Conservation (phyloP, 2,888 invertebrate species). For the Acleris laterana region DNA sequence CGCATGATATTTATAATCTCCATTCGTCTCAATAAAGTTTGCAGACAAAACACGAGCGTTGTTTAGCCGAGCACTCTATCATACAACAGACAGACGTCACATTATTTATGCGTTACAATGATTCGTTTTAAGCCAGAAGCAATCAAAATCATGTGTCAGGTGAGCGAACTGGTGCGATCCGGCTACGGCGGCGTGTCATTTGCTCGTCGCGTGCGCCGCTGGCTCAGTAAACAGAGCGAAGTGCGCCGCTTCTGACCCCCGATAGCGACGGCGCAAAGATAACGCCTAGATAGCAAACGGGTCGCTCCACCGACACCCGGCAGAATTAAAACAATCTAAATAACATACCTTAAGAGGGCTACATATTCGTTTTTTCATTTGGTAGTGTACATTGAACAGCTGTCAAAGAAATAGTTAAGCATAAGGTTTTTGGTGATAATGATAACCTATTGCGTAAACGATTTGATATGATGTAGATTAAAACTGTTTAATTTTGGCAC, state of each 20-base stretch:
- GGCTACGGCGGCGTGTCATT: constrained; percentile 60
- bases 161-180: constrained; percentile 47
- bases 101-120: constrained; percentile 3
- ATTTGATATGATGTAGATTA: too few species aligned
- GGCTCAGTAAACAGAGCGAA: constrained; percentile 62
- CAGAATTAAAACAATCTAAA: constrained; percentile 44
- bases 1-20: not conserved
- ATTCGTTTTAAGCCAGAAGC: constrained; percentile 13
- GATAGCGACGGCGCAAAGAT: constrained; percentile 58
- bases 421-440: too few species aligned
- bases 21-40: not conserved
- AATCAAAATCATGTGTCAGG: constrained; percentile 45
- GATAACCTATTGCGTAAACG: too few species aligned
- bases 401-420: not conserved
- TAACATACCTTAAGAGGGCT: constrained; percentile 17
- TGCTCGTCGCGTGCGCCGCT: constrained; percentile 68
- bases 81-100: constrained; percentile 14
- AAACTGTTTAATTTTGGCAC: too few species aligned
- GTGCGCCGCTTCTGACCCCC: constrained; percentile 68
- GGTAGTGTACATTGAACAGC: constrained; percentile 5
- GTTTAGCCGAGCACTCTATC: not conserved
- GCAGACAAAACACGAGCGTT: not conserved
- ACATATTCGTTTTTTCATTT: constrained; percentile 13
- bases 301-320: constrained; percentile 49
- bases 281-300: constrained; percentile 51